Base-by-base conservation (phyloP, 2,113 vertebrate species). In the Sminthopsis crassicaudata region DNA sequence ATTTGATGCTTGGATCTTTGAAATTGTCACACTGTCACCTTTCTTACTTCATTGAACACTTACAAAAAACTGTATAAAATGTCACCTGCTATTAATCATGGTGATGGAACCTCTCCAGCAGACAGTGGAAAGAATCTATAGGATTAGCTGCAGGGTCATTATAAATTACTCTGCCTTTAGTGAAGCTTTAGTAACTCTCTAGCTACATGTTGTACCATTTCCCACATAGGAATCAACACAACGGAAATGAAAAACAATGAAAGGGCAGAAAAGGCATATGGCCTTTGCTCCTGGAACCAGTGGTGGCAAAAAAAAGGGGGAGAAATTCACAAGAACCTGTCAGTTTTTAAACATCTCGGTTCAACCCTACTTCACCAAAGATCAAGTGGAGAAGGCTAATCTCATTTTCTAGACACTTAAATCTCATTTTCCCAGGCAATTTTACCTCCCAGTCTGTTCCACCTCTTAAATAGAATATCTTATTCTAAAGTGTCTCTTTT, bases 401-500 rank as follows among this genome's bases (percentile, higher is more conserved):
- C 97, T 98, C 97, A n/a, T 98, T 97, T 98, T 98, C 97, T 97
- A 98, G 98, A 97, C 95, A 97, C 96, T 97, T 98, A 96, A 95
- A 97, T 98, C 96, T 97, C 94, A 95, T 98, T 98, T 98, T 98
- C 96, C 95, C 97, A 97, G 95, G 96, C 94, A 95, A 97, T 97
- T 98, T 98, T 98, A 95, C 60, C 88, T 95, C 84, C 76, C 55
- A 48, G 91, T 97, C 98, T 96, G 93, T 96, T 95, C 84, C 97
- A 55, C 95, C 89, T 97, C 94, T 97, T 97, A 96, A 97, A 96
- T 36, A 93, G 95, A 98, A 97, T 98, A 98, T 96, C 89, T 95
- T 97, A 97, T 94, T 98, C 96, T 96, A 54, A 98, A 97, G 51
- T 94, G 55, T 93, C 30, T 92, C 27, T 92, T 88, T 90, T 94